Evolutionary conservation across 2,888 invertebrate genomes (phyloP), one percentile per base, ranked within the genome.

Genomic region (Atethmia centrago): DNA sequence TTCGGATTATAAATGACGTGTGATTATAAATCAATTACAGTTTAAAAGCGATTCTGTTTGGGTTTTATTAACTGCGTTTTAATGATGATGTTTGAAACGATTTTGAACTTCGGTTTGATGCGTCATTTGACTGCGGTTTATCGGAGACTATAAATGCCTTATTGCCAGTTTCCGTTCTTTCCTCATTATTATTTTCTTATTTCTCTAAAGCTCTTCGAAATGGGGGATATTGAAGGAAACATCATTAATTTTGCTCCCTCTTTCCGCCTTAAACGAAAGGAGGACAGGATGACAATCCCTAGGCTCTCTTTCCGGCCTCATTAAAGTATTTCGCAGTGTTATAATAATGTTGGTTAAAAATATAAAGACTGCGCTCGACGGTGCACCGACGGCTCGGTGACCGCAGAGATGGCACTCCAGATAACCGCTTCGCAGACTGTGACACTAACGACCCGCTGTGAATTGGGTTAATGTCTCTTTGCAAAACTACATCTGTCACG

Each of bases 401-500:
- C 81, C 71, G 69, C 66, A 74, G 82, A 79, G 82, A 84, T 86
- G 80, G 36, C 82, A 78, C 81, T 83, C 70, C 55, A 84, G 87
- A 85, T 85, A 86, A 80, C 82, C 36, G 77, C 61, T 84, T 74
- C 76, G 80, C 79, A 77, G 82, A 74, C 81, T 68, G 74, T 74
- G 82, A 80, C 79, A 79, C 83, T 85, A 88, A 88, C 85, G 86
- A 88, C 83, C 83, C 84, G 72, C 82, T 75, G 88, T 77, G 85
- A 90, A 88, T 90, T 90, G 85, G 89, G 88, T 90, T 89, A 89
- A 88, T 88, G 85, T 84, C 76, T 84, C 79, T 80, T 85, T 86
- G 82, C 81, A 81, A 80, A 79, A 80, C 84, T 80, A 71, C 74
- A 80, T 86, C 78, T 87, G 85, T 85, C 77, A 55, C 63, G 62